These are phyloP conservation scores for Phortica okadai DNA, from an alignment of 2,888 invertebrate species.

Conservation along the genomic window DNA sequence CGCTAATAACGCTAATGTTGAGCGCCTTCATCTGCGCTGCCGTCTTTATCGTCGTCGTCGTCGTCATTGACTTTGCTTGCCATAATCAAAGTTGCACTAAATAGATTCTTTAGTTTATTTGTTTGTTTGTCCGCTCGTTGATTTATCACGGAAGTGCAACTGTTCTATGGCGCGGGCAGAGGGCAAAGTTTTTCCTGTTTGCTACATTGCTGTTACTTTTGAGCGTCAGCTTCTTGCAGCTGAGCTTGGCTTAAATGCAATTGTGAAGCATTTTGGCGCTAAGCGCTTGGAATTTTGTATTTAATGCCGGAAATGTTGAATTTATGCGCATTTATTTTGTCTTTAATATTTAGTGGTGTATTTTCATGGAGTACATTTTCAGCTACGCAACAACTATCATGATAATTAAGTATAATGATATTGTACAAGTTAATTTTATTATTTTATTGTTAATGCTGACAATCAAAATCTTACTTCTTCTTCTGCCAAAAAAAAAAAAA, in stretches of 20 bases:
- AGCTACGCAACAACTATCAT: no score
- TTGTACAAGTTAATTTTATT: neutral
- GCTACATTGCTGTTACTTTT: neutral
- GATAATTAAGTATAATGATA: no score
- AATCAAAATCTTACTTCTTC: neutral
- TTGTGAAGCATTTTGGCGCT: slow-evolving; percentile 12
- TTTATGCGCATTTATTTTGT: slow-evolving; percentile 41
- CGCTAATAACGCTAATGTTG: slow-evolving; percentile 23
- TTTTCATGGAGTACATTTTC: neutral
- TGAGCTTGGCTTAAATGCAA: slow-evolving; percentile 3
- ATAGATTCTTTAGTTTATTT: neutral
- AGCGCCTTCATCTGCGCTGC: neutral
- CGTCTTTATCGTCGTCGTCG: neutral
- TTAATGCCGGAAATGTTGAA: slow-evolving; percentile 59
- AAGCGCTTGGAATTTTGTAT: slow-evolving; percentile 25
- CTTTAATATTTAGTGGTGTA: slow-evolving; percentile 16
- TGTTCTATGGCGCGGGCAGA: neutral
- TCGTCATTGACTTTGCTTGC: slow-evolving; percentile 50
- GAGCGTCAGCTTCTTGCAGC: neutral
- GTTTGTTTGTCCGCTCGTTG: neutral
- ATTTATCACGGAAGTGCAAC: slow-evolving; percentile 10
- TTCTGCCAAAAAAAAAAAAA: neutral
- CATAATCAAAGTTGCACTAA: slow-evolving; percentile 50
- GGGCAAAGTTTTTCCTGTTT: slow-evolving; percentile 18
- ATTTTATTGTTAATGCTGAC: neutral